Evolutionary conservation across 2,113 vertebrate genomes (phyloP).

Genomic region (Malurus melanocephalus): DNA sequence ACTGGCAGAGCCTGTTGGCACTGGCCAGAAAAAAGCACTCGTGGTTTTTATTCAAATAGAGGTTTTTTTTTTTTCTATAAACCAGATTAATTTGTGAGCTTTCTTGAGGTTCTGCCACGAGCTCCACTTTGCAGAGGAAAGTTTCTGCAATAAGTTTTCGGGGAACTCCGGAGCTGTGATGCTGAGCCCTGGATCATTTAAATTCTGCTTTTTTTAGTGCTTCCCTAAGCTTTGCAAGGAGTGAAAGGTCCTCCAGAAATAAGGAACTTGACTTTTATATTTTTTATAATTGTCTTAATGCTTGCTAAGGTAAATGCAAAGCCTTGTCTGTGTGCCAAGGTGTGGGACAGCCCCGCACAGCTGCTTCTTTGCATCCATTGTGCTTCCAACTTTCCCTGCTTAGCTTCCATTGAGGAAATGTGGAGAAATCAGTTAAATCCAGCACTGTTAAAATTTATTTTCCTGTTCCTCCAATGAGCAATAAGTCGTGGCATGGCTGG

Average conservation of each 20-base stretch:
- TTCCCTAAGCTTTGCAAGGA: background rate
- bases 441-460: background rate
- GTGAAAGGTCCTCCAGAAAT: background rate
- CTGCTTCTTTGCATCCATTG: background rate
- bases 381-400: background rate
- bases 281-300: background rate
- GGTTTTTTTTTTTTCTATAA: background rate
- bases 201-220: background rate
- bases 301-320: background rate
- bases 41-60: background rate
- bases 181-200: background rate
- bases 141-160: background rate
- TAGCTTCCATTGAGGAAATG: background rate
- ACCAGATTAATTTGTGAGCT: background rate
- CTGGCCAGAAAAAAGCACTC: background rate
- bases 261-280: background rate
- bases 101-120: background rate
- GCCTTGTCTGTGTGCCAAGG: background rate
- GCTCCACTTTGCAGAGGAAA: background rate
- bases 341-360: fast-evolving
- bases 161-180: background rate
- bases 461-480: background rate
- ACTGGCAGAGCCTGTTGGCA: background rate
- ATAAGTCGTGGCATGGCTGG: fast-evolving
- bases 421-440: background rate